These are phyloP conservation scores for Tetraneura akinire DNA, from an alignment of 1,140 invertebrate genomes.

Conservation along the genomic window DNA sequence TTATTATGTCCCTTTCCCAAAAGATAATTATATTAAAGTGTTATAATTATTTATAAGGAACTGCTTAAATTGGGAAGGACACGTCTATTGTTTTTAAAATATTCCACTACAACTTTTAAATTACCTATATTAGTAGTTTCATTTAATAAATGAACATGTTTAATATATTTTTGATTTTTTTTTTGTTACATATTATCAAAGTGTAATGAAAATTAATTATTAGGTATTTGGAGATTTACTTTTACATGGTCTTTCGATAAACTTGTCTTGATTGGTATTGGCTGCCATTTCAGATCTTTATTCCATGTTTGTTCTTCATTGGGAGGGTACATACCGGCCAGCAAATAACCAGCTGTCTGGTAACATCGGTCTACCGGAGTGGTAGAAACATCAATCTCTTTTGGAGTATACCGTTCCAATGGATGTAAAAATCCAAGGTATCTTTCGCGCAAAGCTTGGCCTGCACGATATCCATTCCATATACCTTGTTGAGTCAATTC, in stretches of 20 bases:
- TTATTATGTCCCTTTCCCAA: too few species aligned
- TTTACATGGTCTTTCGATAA: conserved; percentile 17
- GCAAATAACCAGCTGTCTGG: conserved; percentile 16
- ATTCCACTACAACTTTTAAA: too few species aligned
- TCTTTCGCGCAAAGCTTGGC: conserved; percentile 41
- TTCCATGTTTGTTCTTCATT: conserved; percentile 46
- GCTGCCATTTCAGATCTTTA: conserved; percentile 45
- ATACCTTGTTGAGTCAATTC: conserved; percentile 69
- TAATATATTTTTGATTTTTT: too few species aligned
- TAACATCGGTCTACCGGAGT: conserved; percentile 34
- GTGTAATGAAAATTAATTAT: too few species aligned
- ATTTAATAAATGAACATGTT: too few species aligned
- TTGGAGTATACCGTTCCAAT: conserved; percentile 9
- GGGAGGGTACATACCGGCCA: conserved; percentile 48
- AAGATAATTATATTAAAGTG: too few species aligned
- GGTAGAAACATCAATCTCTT: conserved; percentile 30
- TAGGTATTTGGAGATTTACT: neutral
- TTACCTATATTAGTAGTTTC: too few species aligned
- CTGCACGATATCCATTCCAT: conserved; percentile 25
- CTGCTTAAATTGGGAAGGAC: too few species aligned
- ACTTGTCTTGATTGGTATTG: conserved; percentile 40
- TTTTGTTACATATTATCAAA: too few species aligned
- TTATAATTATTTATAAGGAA: too few species aligned
- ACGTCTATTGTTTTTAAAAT: too few species aligned
- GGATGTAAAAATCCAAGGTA: conserved; percentile 40